A percentile compares a stretch with the other conserved stretches of the same genome.
Conservation (phyloP, 1,140 invertebrate species). For the Eurytemora carolleeae region DNA sequence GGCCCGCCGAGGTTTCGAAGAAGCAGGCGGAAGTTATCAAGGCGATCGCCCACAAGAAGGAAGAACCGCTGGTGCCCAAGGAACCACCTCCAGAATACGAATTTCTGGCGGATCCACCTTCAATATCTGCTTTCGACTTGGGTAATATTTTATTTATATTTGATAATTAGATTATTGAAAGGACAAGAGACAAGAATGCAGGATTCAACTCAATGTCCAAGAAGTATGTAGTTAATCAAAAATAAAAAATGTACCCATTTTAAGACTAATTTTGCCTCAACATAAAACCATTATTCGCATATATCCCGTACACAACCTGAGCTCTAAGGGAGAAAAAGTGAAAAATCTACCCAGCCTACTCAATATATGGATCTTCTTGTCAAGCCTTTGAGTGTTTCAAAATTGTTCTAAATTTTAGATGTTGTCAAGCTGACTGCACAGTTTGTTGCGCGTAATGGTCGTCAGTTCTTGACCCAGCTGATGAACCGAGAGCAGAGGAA, state of each 20-base stretch:
- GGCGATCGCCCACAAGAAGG: constrained; percentile 67
- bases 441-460: constrained; percentile 93
- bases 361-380: constrained; percentile 1
- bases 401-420: constrained; percentile 42
- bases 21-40: constrained; percentile 65
- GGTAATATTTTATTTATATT: too few relatives aligned
- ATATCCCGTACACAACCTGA: too few relatives aligned
- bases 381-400: constrained; percentile 7
- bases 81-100: constrained; percentile 91
- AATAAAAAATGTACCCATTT: too few relatives aligned
- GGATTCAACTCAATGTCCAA: too few relatives aligned
- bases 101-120: constrained; percentile 92
- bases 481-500: constrained; percentile 97
- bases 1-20: constrained; percentile 45
- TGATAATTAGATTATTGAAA: too few relatives aligned
- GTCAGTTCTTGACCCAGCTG: constrained; percentile 89
- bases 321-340: too few relatives aligned
- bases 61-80: constrained; percentile 72
- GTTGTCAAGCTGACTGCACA: constrained; percentile 95
- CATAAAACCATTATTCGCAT: too few relatives aligned
- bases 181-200: too few relatives aligned
- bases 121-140: constrained; percentile 94
- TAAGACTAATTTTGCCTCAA: too few relatives aligned
- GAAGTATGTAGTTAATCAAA: too few relatives aligned
- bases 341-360: too few relatives aligned